phyloP scores from a whole-genome alignment of 1,140 invertebrate genomes.

The Mylabris phalerata region DNA sequence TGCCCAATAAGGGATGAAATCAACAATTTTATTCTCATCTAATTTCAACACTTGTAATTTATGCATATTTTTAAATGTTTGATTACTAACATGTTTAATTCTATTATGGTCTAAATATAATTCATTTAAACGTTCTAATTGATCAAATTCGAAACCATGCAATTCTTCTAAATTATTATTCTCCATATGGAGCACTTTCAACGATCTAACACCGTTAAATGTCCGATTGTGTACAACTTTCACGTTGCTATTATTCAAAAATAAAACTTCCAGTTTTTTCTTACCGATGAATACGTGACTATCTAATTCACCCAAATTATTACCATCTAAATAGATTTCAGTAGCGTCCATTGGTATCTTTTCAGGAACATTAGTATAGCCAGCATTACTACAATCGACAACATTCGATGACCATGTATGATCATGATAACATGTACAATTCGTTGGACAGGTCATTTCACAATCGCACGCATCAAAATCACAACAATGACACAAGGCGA shows the following conservation, averaged over 20 bases:
- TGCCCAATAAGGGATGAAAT: constrained; percentile 61
- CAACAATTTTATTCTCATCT: constrained; percentile 70
- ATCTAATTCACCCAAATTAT: constrained; percentile 68
- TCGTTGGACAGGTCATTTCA: constrained; percentile 82
- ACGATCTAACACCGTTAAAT: constrained; percentile 70
- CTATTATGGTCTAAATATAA: constrained; percentile 77
- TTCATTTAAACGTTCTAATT: constrained; percentile 66
- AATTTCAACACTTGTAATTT: constrained; percentile 69
- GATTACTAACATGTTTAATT: constrained; percentile 64
- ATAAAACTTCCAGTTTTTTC: constrained; percentile 75
- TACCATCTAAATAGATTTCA: constrained; percentile 82
- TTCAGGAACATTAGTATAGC: constrained; percentile 64
- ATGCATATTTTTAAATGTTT: constrained; percentile 66
- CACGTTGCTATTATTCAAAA: constrained; percentile 76
- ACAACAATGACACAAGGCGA: constrained; percentile 82
- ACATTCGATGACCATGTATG: constrained; percentile 86
- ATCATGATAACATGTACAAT: constrained; percentile 84
- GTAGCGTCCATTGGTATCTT: constrained; percentile 86
- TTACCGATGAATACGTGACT: constrained; percentile 83
- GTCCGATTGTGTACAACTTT: constrained; percentile 74
- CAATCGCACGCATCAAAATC: constrained; percentile 87
- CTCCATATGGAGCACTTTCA: constrained; percentile 74
- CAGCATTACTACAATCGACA: constrained; percentile 76
- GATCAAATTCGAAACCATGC: constrained; percentile 67
- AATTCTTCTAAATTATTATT: constrained; percentile 69